These are phyloP conservation scores for Zaprionus vittiger DNA, from an alignment of 1,140 invertebrate species.

Conservation along the genomic window DNA sequence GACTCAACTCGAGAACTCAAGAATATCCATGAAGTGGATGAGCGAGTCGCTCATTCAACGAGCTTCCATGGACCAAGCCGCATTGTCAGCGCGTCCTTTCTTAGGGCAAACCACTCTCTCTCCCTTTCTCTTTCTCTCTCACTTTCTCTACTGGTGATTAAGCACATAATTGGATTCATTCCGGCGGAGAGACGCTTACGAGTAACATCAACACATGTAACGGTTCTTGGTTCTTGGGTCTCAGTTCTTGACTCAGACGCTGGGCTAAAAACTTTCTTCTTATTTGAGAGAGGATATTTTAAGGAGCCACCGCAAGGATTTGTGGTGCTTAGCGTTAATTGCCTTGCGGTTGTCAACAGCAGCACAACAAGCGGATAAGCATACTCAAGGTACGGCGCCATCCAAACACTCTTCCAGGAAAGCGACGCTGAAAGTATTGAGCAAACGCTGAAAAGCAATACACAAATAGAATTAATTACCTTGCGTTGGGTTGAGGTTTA, in stretches of 20 bases:
- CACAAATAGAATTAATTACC: constrained; percentile 1
- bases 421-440: not conserved
- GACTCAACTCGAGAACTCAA: constrained; percentile 22
- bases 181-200: constrained; percentile 54
- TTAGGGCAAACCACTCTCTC: not conserved
- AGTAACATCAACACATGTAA: constrained; percentile 60
- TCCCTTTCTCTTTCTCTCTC: not conserved
- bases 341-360: constrained; percentile 74
- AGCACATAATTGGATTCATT: constrained; percentile 83
- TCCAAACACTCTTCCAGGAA: not conserved
- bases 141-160: constrained; percentile 64
- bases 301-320: constrained; percentile 72
- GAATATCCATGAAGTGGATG: constrained; percentile 41
- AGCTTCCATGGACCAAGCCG: constrained; percentile 19
- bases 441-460: not conserved
- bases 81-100: constrained; percentile 57
- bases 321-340: constrained; percentile 79
- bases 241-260: not conserved
- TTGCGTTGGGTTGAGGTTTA: not conserved
- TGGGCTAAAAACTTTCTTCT: constrained; percentile 56
- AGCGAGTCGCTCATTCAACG: constrained; percentile 21
- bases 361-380: not conserved
- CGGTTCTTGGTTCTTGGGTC: constrained; percentile 33
- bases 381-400: not conserved
- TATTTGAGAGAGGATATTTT: constrained; percentile 59